Conservation (phyloP, 2,113 vertebrate species). For the Hippolais icterina region DNA sequence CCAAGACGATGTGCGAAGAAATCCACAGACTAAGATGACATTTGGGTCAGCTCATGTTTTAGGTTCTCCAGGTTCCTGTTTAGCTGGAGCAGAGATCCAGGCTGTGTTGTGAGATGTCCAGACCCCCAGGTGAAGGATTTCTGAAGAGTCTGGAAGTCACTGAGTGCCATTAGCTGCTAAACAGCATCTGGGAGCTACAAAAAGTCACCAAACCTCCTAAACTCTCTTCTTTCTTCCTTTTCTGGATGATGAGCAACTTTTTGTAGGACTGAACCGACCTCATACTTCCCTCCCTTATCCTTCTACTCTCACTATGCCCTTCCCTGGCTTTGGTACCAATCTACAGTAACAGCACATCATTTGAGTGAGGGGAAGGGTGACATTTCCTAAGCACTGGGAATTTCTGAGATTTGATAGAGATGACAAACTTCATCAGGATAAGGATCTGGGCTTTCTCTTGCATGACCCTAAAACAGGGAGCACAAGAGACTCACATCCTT, state of each 20-base stretch:
- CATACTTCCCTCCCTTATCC: neutral
- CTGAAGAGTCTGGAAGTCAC: neutral
- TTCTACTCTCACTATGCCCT: neutral
- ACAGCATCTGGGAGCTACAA: neutral
- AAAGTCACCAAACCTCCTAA: neutral
- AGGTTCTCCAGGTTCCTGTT: no score
- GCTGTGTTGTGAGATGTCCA: neutral
- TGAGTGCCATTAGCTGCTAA: neutral
- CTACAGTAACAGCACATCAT: neutral
- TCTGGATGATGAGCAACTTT: neutral
- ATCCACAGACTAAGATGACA: neutral
- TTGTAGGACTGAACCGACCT: neutral
- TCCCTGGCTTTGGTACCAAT: neutral
- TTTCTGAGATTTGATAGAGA: neutral
- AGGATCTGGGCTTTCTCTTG: neutral
- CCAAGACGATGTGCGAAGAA: neutral
- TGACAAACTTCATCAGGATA: neutral
- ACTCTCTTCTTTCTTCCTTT: neutral
- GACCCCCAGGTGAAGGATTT: neutral
- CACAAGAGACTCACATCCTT: neutral
- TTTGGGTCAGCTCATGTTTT: neutral
- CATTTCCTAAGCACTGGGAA: neutral
- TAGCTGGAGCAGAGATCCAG: neutral
- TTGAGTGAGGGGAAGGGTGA: neutral
- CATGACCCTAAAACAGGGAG: neutral